Evolutionary conservation across 2,797 vertebrate species (phyloP).

Genomic region (Sphenopsis melanotis): DNA sequence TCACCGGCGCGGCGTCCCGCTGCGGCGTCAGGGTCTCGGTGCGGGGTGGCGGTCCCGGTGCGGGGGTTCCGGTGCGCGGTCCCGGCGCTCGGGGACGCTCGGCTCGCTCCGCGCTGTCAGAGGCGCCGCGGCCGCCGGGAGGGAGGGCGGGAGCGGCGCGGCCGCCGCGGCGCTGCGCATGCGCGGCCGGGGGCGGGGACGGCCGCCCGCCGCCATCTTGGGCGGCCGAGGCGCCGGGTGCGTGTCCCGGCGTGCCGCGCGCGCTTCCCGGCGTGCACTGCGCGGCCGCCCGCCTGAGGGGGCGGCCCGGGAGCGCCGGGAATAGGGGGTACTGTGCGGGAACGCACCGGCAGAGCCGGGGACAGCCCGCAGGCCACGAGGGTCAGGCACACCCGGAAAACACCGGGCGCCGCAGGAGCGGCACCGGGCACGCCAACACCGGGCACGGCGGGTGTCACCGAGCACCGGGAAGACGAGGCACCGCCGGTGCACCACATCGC

Average conservation of each 20-base stretch:
- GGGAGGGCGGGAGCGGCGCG: constrained; percentile 67
- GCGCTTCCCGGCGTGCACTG: neutral
- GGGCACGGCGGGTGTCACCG: neutral
- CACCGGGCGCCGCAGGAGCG: neutral
- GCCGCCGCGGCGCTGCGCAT: constrained; percentile 48
- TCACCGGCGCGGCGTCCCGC: constrained; percentile 45
- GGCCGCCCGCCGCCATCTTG: neutral
- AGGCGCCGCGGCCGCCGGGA: constrained; percentile 48
- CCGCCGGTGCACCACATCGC: no score
- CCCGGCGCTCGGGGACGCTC: neutral
- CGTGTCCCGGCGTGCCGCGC: neutral
- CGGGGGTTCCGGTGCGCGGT: neutral
- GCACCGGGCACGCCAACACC: no score
- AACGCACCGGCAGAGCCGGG: accelerated
- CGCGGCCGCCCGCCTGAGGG: neutral
- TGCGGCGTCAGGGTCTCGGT: neutral
- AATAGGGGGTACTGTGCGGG: accelerated
- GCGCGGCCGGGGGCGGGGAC: constrained; percentile 60
- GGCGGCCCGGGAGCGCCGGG: accelerated
- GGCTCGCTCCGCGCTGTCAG: constrained; percentile 28
- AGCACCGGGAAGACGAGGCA: no score
- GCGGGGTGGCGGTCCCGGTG: neutral
- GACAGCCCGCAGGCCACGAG: accelerated
- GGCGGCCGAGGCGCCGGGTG: neutral
- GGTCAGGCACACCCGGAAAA: neutral